These are phyloP conservation scores for Heliornis fulica DNA, from an alignment of 2,113 vertebrate species.

Conservation along the genomic window DNA sequence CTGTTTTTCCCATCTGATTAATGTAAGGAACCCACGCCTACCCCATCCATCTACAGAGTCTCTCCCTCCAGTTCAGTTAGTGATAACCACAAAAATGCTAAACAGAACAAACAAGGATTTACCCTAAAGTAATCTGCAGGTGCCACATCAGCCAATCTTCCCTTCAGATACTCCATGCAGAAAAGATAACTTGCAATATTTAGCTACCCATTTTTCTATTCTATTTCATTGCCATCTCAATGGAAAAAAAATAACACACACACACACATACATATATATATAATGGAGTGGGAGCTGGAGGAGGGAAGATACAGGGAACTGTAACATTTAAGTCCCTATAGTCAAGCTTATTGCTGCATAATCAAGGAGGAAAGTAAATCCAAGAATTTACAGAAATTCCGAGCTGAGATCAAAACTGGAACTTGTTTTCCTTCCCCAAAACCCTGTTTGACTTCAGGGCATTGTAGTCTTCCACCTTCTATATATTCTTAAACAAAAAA, in stretches of 20 bases:
- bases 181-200: conserved; percentile 54
- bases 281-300: neutral
- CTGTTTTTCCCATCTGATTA: conserved; percentile 54
- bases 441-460: neutral
- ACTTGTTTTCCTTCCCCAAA: conserved; percentile 21
- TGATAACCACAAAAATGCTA: conserved; percentile 67
- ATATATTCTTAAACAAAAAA: neutral
- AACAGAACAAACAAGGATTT: conserved; percentile 65
- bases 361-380: neutral
- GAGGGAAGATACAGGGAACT: neutral
- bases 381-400: neutral
- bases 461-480: conserved; percentile 4
- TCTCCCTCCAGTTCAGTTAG: conserved; percentile 55
- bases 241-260: neutral
- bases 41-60: neutral
- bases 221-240: conserved; percentile 4
- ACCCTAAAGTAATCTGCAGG: conserved; percentile 65
- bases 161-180: conserved; percentile 47
- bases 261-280: accelerated
- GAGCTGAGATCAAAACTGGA: neutral
- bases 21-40: conserved; percentile 5
- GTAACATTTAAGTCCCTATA: neutral
- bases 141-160: conserved; percentile 65
- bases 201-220: conserved; percentile 47
- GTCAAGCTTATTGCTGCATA: neutral